Conservation (phyloP, 2,888 invertebrate genomes). For the Drosophila longiperda region DNA sequence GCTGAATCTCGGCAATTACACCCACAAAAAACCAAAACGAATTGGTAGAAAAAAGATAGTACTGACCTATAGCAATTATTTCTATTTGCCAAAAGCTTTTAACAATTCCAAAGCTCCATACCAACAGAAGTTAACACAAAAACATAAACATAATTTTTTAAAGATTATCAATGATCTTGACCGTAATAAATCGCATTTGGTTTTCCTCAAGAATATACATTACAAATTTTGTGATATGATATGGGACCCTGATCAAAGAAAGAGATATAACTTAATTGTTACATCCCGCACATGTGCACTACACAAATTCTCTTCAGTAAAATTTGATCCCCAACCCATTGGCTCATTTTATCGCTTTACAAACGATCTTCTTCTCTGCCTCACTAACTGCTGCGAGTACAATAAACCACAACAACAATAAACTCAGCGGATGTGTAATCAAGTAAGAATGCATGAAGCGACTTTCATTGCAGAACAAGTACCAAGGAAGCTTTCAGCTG, state of each 20-base stretch:
- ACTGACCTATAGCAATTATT: not conserved
- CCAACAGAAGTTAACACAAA: not conserved
- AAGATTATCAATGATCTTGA: not conserved
- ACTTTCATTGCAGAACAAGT: slow-evolving; percentile 29
- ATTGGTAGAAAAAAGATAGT: not conserved
- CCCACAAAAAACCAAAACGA: not conserved
- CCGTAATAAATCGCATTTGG: not conserved
- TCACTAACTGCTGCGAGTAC: slow-evolving; percentile 28
- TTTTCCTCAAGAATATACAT: not conserved
- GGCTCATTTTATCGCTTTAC: slow-evolving; percentile 51
- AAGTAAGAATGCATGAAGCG: slow-evolving; percentile 37
- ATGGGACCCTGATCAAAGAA: slow-evolving; percentile 32
- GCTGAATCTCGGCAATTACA: not conserved
- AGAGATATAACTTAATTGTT: slow-evolving; percentile 37
- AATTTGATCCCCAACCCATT: slow-evolving; percentile 36
- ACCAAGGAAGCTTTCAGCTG: slow-evolving; percentile 30
- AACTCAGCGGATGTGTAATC: slow-evolving; percentile 48
- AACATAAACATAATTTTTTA: not conserved
- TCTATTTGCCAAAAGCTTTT: not conserved
- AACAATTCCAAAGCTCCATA: not conserved
- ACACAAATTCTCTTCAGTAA: slow-evolving; percentile 29
- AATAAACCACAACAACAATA: slow-evolving; percentile 37
- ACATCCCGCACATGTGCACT: slow-evolving; percentile 24
- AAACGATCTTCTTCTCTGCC: slow-evolving; percentile 52
- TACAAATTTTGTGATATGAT: not conserved